phyloP scores from a whole-genome alignment of 2,888 invertebrate genomes.

The Endomychus coccineus region DNA sequence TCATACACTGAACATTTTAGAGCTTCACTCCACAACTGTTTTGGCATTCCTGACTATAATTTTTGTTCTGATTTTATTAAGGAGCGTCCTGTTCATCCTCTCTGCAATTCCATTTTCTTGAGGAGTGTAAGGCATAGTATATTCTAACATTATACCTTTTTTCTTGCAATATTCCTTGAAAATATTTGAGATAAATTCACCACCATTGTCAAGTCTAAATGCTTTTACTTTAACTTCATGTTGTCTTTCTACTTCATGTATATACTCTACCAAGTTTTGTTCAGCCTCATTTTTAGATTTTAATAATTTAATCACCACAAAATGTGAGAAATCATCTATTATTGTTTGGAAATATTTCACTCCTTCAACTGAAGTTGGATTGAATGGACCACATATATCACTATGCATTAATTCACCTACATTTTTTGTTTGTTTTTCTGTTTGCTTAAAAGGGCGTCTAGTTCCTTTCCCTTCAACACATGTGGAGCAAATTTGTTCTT shows the following conservation, averaged over 20 bases:
- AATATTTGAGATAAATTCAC: conserved; percentile 4
- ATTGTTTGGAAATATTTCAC: conserved; percentile 5
- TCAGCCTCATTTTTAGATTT: conserved; percentile 6
- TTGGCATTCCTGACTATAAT: conserved; percentile 20
- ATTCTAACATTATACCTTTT: conserved; percentile 20
- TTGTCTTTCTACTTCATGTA: conserved; percentile 2
- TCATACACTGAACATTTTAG: conserved; percentile 18
- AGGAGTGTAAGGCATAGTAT: conserved; percentile 21
- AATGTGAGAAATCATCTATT: conserved; percentile 9
- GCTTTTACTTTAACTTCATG: neutral
- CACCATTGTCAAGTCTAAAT: conserved; percentile 6
- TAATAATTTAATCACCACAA: conserved; percentile 4
- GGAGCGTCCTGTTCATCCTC: conserved; percentile 12
- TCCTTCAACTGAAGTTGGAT: neutral
- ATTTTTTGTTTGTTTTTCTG: neutral
- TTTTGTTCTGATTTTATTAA: conserved; percentile 20
- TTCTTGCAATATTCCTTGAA: conserved; percentile 1
- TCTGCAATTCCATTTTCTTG: conserved; percentile 22
- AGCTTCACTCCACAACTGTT: conserved; percentile 23
- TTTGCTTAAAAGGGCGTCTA: neutral
- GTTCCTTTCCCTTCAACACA: conserved; percentile 13
- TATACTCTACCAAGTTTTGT: conserved; percentile 5
- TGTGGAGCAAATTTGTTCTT: conserved; percentile 10
- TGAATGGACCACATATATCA: conserved; percentile 4
- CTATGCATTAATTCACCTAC: conserved; percentile 7